phyloP scores from a whole-genome alignment of 2,888 invertebrate species.

The Malthinus flaveolus region DNA sequence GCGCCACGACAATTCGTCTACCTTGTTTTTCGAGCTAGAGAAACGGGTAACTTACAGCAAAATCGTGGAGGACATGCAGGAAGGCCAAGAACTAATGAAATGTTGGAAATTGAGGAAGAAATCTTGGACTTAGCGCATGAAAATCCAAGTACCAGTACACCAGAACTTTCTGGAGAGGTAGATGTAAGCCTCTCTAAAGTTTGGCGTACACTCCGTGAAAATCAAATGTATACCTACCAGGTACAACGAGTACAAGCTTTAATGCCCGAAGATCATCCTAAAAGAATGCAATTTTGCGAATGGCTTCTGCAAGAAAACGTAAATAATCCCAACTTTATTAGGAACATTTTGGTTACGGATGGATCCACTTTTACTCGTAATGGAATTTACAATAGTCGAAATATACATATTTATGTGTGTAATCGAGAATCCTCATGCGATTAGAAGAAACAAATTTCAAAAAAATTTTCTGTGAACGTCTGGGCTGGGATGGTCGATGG shows the following conservation, averaged over 20 bases:
- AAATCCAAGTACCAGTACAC: conserved; percentile 1
- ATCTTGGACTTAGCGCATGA: background rate
- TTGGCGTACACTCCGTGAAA: conserved; percentile 6
- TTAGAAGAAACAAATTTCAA: conserved; percentile 24
- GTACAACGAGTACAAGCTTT: conserved; percentile 19
- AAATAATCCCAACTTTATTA: conserved; percentile 8
- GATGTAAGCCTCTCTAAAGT: background rate
- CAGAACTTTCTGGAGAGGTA: background rate
- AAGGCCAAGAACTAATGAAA: background rate
- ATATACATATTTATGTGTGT: conserved; percentile 27
- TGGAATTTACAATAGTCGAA: conserved; percentile 29
- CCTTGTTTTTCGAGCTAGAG: background rate
- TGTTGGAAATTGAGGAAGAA: background rate
- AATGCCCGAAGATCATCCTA: conserved; percentile 17
- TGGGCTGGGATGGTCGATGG: conserved; percentile 34
- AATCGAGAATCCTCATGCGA: conserved; percentile 31
- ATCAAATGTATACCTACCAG: conserved; percentile 19
- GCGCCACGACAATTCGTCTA: background rate
- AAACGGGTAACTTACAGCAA: conserved; percentile 1
- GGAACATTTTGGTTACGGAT: conserved; percentile 12
- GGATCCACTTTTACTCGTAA: conserved; percentile 28
- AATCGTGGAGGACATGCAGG: conserved; percentile 7
- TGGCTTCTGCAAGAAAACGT: background rate
- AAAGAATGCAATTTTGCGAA: conserved; percentile 7
- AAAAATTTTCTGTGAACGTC: conserved; percentile 32